Base-by-base conservation (phyloP, 2,888 invertebrate genomes). In the Furcula furcula region DNA sequence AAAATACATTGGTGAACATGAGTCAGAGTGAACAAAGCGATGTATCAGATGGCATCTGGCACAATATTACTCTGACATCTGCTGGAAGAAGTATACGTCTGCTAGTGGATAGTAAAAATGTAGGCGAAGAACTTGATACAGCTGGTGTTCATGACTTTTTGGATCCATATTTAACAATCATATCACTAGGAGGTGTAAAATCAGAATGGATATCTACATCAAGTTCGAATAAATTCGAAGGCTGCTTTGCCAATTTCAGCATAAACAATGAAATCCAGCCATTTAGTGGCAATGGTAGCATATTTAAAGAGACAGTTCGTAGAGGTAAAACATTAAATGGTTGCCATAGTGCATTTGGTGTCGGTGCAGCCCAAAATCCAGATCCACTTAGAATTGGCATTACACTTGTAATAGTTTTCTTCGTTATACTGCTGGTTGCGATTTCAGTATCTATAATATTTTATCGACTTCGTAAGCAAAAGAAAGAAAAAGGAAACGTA, bases 301-400 rank as follows among this genome's bases (percentile, higher is more conserved):
- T 97, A 38, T 95, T 96, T 54, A 90, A 89, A 38, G 93, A 94
- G 41, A 92, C 93, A 0, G 56, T 91, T 0, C 90, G 91, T 26
- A 91, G 91, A 59, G 97, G 97, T 12, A 94, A 94, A 76, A 91
- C 96, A 9, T 84, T 90, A 26, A 84, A 84, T 33, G 96, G 96
- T 9, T 97, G 97, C 68, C 91, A 91, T 40, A 94, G 93, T 31
- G 91, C 93, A 3, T 91, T 94, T 37, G 95, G 94, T 13, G 91
- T 94, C 20, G 95, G 95, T 14, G 91, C 94, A 1, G 92, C 94
- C 0, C 93, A 94, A 50, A 93, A 94, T 3, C 93, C 96, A 2
- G 95, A 96, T 82, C 97, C 97, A 0, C 86, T 98, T 5, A 96
- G 95, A 63, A 96, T 98, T 43, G 98, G 98, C 33, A 94, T 98